These are phyloP conservation scores for Hymenopus coronatus DNA, from an alignment of 2,888 invertebrate species.

Conservation along the genomic window DNA sequence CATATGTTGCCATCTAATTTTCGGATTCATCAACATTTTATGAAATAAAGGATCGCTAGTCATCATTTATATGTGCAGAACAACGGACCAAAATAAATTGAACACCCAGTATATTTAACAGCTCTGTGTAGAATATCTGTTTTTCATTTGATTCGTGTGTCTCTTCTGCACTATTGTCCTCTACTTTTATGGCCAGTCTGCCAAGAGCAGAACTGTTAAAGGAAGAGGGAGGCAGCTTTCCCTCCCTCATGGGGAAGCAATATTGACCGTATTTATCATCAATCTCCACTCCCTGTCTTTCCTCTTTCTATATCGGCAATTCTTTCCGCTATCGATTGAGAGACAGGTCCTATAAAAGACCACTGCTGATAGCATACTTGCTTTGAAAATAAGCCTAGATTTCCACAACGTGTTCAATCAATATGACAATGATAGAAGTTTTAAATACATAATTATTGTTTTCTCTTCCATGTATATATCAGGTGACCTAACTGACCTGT, in stretches of 20 bases:
- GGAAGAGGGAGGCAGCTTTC: background rate
- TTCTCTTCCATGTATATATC: too few relatives aligned
- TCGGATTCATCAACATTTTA: too few relatives aligned
- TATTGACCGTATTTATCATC: slow-evolving; percentile 27
- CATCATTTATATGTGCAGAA: too few relatives aligned
- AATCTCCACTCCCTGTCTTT: slow-evolving; percentile 11
- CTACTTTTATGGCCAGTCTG: background rate
- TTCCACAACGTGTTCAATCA: too few relatives aligned
- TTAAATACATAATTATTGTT: too few relatives aligned
- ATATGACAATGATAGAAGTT: too few relatives aligned
- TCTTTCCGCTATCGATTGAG: background rate
- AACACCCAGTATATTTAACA: background rate
- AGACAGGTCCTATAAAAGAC: background rate
- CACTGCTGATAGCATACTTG: background rate
- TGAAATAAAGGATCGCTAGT: too few relatives aligned
- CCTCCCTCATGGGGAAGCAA: slow-evolving; percentile 18
- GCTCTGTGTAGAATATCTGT: background rate
- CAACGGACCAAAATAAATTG: too few relatives aligned
- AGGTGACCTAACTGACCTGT: too few relatives aligned
- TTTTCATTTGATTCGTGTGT: slow-evolving; percentile 13
- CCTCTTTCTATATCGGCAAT: background rate
- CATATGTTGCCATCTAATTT: too few relatives aligned
- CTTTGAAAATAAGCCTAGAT: background rate
- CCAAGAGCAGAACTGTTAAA: background rate
- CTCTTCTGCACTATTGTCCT: background rate